Percentiles rank a stretch among this genome's conserved stretches.
These are phyloP conservation scores for Manis javanica DNA, from an alignment of 2,797 vertebrate species.

Conservation along the genomic window DNA sequence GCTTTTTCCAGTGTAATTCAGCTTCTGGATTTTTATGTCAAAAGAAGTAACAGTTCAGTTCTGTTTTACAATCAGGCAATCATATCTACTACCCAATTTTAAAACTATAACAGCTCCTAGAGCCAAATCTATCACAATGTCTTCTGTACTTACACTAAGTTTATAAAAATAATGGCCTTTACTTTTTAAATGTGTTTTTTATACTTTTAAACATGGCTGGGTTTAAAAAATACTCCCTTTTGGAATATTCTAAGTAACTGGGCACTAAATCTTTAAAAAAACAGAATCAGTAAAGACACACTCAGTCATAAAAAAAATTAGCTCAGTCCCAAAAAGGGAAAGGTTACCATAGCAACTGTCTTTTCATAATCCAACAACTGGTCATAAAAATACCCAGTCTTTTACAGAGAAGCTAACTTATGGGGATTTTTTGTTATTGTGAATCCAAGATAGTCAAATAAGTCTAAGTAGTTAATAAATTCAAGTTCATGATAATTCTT, in stretches of 20 bases:
- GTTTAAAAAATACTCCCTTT: neutral
- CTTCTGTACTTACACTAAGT: neutral
- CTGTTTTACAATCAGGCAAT: neutral
- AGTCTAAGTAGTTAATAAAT: constrained; percentile 40
- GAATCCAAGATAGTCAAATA: constrained; percentile 26
- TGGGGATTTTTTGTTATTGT: neutral
- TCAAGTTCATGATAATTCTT: neutral
- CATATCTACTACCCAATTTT: neutral
- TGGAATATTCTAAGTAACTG: constrained; percentile 6
- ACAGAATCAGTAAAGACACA: constrained; percentile 10
- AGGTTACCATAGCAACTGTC: constrained; percentile 2
- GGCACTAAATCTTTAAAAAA: constrained; percentile 19
- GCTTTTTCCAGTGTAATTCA: neutral
- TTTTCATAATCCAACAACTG: neutral
- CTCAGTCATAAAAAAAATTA: neutral
- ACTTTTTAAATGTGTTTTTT: constrained; percentile 19
- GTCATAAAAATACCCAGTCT: neutral
- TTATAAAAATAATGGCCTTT: constrained; percentile 11
- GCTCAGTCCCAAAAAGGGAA: neutral
- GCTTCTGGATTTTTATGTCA: neutral
- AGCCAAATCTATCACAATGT: neutral
- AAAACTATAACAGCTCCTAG: neutral
- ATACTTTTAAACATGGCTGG: neutral
- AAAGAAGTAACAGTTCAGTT: neutral
- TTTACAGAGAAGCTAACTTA: constrained; percentile 24